Conservation (phyloP, 1,140 invertebrate genomes). For the Melipona quadrifasciata region DNA sequence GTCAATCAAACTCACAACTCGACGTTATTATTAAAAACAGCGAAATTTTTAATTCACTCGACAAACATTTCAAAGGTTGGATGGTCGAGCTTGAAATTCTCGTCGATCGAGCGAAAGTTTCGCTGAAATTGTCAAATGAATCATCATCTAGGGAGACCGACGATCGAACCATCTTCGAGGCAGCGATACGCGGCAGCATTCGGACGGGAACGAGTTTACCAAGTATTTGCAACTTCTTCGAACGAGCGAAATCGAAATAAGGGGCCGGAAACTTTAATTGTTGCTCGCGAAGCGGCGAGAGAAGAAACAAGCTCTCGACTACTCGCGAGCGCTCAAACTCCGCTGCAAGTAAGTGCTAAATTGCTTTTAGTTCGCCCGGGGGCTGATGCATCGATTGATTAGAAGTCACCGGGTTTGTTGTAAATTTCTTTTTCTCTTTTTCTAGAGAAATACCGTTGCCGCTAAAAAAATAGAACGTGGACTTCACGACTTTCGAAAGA, state of each 20-base stretch:
- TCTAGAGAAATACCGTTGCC: background rate
- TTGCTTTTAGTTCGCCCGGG: slow-evolving; percentile 24
- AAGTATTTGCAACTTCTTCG: slow-evolving; percentile 30
- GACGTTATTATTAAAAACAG: no score
- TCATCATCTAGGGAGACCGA: background rate
- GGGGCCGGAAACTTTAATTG: slow-evolving; percentile 45
- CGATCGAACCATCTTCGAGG: background rate
- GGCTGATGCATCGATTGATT: slow-evolving; percentile 51
- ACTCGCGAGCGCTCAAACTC: slow-evolving; percentile 7
- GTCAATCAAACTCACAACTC: no score
- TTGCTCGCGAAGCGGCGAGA: background rate
- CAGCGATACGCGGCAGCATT: background rate
- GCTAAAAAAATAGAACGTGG: background rate
- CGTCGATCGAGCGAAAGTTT: background rate
- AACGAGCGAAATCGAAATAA: slow-evolving; percentile 16
- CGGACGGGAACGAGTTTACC: background rate
- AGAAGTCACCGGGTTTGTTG: slow-evolving; percentile 21
- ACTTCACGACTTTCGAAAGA: background rate
- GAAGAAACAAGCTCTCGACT: slow-evolving; percentile 31
- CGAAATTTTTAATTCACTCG: no score
- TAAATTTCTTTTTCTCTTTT: background rate
- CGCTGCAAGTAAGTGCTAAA: slow-evolving; percentile 27
- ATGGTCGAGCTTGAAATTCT: no score
- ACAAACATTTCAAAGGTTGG: no score
- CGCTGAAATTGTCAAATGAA: no score